A percentile compares a stretch with the other conserved stretches of the same genome.
These are phyloP conservation scores for Oreochromis grahami DNA, from an alignment of 2,797 vertebrate genomes.

Conservation along the genomic window DNA sequence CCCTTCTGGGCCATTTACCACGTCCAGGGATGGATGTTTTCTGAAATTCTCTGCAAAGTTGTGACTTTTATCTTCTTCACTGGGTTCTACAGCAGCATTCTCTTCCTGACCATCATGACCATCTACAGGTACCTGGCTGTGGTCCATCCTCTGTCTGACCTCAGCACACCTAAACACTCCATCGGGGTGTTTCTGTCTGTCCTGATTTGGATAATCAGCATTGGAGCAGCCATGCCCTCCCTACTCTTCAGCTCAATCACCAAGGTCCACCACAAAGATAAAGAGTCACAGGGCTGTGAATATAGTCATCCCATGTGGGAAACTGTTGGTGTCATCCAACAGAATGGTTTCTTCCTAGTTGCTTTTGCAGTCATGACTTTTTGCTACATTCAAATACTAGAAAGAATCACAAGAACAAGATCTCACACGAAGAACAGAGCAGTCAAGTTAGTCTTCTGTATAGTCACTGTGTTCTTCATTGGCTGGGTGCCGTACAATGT, in stretches of 20 bases:
- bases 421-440: slow-evolving; percentile 81
- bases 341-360: slow-evolving; percentile 72
- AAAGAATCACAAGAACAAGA: slow-evolving; percentile 71
- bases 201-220: slow-evolving; percentile 77
- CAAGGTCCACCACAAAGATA: fast-evolving
- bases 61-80: slow-evolving; percentile 80
- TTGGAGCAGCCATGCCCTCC: slow-evolving; percentile 75
- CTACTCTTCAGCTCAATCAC: slow-evolving; percentile 67
- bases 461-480: slow-evolving; percentile 84
- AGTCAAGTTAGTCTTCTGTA: slow-evolving; percentile 83
- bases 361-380: no score
- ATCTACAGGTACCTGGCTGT: slow-evolving; percentile 85
- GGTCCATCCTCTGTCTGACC: slow-evolving; percentile 78
- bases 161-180: slow-evolving; percentile 49
- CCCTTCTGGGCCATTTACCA: slow-evolving; percentile 83
- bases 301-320: slow-evolving; percentile 50
- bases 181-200: slow-evolving; percentile 52
- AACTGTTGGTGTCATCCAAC: slow-evolving; percentile 61
- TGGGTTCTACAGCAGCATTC: slow-evolving; percentile 87
- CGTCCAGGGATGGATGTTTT: slow-evolving; percentile 74
- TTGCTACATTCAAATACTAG: slow-evolving; percentile 67
- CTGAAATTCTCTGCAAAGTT: slow-evolving; percentile 79
- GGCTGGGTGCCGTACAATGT: slow-evolving; percentile 93
- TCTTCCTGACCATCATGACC: slow-evolving; percentile 85
- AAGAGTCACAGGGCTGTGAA: slow-evolving; percentile 45